Evolutionary conservation across 2,797 vertebrate species (phyloP).

Genomic region (Poeciliopsis turneri): DNA sequence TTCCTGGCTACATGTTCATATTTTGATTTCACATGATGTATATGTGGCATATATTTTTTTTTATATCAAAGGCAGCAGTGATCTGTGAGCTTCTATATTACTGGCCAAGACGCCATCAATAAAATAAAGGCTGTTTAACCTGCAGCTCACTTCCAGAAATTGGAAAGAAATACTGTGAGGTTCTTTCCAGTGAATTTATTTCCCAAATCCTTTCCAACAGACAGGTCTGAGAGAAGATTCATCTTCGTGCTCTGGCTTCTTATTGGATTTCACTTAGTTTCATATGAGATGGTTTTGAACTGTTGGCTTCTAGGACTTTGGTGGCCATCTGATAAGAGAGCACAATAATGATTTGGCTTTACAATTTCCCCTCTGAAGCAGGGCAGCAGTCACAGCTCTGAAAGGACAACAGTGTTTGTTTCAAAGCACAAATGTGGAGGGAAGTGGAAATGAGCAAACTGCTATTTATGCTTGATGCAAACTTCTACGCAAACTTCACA

Average conservation of each 20-base stretch:
- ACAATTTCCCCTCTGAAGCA: conserved; percentile 15
- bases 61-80: background rate
- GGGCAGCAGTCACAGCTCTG: conserved; percentile 33
- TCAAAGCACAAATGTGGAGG: background rate
- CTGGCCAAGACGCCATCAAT: background rate
- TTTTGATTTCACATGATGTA: background rate
- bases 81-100: background rate
- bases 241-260: conserved; percentile 44
- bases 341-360: conserved; percentile 45
- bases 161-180: conserved; percentile 29
- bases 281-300: conserved; percentile 55
- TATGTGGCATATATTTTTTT: background rate
- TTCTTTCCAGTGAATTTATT: conserved; percentile 11
- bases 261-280: conserved; percentile 66
- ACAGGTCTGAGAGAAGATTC: conserved; percentile 32
- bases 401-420: conserved; percentile 36
- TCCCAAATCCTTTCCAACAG: background rate
- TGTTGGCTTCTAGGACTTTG: conserved; percentile 31
- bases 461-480: background rate
- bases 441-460: background rate
- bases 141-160: conserved; percentile 46
- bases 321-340: conserved; percentile 28
- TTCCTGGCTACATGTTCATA: background rate
- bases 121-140: conserved; percentile 2
- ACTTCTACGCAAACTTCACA: background rate